phyloP scores from a whole-genome alignment of 2,888 invertebrate species.

The Lycocerus yunnanus region DNA sequence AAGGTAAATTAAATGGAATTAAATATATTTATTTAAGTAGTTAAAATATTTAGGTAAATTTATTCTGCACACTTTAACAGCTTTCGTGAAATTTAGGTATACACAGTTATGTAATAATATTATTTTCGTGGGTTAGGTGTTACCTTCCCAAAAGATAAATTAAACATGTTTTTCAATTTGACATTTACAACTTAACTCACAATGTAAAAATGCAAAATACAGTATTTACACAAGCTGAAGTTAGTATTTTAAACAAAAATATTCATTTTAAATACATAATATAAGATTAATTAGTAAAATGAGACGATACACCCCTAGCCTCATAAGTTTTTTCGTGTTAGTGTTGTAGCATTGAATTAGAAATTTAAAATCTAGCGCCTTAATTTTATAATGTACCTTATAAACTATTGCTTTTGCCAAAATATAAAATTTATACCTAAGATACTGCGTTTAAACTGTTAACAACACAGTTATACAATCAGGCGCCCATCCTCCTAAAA shows the following conservation, averaged over 20 bases:
- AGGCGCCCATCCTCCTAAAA: no score
- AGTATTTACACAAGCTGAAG: not conserved
- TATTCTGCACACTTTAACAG: not conserved
- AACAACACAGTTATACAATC: no score
- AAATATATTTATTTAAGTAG: not conserved
- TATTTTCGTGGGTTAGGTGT: not conserved
- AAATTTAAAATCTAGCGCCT: no score
- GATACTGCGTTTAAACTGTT: no score
- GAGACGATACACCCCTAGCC: no score
- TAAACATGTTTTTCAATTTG: not conserved
- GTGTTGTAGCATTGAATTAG: no score
- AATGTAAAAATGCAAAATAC: not conserved
- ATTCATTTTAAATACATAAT: not conserved
- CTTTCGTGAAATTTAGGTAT: not conserved
- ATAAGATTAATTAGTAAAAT: not conserved
- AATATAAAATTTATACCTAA: no score
- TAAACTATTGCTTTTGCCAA: no score
- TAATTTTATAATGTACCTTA: no score
- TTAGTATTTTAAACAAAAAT: not conserved
- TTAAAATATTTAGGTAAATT: conserved; percentile 5
- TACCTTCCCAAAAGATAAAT: not conserved
- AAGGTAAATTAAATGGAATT: not conserved
- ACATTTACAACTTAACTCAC: not conserved
- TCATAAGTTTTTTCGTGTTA: no score
- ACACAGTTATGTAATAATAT: conserved; percentile 1